phyloP scores from a whole-genome alignment of 2,113 vertebrate genomes.

The Dolichallabes microphthalmus region DNA sequence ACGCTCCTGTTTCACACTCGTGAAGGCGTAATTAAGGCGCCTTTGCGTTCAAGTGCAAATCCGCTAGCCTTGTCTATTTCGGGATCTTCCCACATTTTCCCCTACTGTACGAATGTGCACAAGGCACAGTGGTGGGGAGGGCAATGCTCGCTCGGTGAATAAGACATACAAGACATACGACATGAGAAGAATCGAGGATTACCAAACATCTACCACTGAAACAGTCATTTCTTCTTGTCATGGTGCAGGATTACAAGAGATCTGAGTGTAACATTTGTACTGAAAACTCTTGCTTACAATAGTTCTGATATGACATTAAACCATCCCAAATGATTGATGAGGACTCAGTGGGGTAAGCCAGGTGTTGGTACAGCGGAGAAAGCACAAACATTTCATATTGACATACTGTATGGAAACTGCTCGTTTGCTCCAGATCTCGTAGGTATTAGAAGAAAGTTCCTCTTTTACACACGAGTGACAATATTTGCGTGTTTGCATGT shows the following conservation, averaged over 20 bases:
- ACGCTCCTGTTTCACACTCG: background rate
- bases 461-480: background rate
- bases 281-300: background rate
- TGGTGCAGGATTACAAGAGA: background rate
- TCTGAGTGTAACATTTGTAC: background rate
- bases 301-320: background rate
- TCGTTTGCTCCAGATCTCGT: background rate
- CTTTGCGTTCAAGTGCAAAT: constrained; percentile 3
- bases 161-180: no score
- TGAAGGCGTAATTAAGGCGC: background rate
- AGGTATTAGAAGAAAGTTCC: background rate
- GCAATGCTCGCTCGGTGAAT: no score
- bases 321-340: background rate
- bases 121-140: background rate
- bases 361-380: constrained; percentile 1
- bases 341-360: background rate
- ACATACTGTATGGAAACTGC: background rate
- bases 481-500: constrained; percentile 34
- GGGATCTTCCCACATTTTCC: constrained; percentile 7
- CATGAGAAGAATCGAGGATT: background rate
- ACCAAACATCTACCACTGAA: background rate
- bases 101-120: background rate
- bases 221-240: background rate
- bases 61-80: background rate
- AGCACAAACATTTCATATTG: background rate